phyloP scores from a whole-genome alignment of 2,113 vertebrate species.

The Heliornis fulica region DNA sequence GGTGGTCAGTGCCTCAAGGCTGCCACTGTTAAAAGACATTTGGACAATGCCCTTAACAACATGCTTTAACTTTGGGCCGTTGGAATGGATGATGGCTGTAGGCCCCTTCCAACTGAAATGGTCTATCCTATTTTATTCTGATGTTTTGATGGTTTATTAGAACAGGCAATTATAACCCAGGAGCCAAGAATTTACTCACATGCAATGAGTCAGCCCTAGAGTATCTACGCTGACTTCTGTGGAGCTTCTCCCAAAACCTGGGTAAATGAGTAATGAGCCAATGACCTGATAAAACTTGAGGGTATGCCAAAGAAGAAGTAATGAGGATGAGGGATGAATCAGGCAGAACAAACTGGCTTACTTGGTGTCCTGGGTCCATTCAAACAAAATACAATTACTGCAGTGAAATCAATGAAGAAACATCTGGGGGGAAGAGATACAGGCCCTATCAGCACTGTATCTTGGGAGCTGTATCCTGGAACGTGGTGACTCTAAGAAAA shows the following conservation, averaged over 20 bases:
- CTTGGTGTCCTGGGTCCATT: background rate
- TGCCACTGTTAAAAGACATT: background rate
- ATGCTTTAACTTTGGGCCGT: background rate
- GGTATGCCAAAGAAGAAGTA: background rate
- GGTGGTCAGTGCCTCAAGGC: fast-evolving
- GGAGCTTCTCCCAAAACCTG: background rate
- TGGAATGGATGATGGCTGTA: background rate
- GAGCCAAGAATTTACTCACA: background rate
- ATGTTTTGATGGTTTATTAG: background rate
- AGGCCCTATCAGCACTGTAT: background rate
- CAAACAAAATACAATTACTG: background rate
- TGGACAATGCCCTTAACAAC: background rate
- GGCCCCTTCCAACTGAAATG: background rate
- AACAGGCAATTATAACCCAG: background rate
- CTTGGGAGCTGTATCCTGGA: background rate
- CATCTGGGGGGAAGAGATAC: background rate
- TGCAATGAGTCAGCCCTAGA: background rate
- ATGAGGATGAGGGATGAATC: background rate
- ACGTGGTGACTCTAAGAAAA: background rate
- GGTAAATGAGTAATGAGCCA: background rate
- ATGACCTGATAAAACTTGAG: background rate
- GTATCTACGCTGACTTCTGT: background rate
- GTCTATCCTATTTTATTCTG: background rate
- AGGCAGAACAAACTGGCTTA: background rate
- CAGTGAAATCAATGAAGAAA: background rate